phyloP scores from a whole-genome alignment of 2,113 vertebrate species.

The Catharus minimus region DNA sequence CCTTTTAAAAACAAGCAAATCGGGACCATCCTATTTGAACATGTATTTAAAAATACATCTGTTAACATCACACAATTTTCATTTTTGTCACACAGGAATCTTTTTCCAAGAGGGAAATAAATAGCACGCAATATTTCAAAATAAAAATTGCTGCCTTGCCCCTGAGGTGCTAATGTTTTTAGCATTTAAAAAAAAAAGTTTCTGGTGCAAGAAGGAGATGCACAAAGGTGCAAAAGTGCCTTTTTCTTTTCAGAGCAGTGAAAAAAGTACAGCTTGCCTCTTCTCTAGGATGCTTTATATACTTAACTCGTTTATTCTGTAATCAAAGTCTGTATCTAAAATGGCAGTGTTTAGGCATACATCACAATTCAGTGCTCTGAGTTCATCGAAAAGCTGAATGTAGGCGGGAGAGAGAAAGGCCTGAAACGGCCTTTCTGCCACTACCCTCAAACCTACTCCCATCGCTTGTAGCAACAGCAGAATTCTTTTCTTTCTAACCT shows the following conservation, averaged over 20 bases:
- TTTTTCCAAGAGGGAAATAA: constrained; percentile 66
- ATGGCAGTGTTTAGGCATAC: constrained; percentile 62
- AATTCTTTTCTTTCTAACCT: constrained; percentile 17
- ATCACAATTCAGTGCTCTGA: constrained; percentile 60
- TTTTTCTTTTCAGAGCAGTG: constrained; percentile 61
- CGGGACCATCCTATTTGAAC: constrained; percentile 52
- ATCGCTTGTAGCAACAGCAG: constrained; percentile 46
- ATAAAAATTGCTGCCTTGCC: constrained; percentile 66
- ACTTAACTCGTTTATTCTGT: constrained; percentile 2
- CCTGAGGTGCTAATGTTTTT: constrained; percentile 75
- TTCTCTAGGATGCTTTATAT: constrained; percentile 36
- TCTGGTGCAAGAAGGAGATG: constrained; percentile 73
- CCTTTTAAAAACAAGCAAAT: constrained; percentile 65
- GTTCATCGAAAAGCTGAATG: constrained; percentile 2
- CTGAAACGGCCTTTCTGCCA: constrained; percentile 31
- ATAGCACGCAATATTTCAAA: constrained; percentile 66
- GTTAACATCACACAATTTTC: constrained; percentile 59
- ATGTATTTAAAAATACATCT: constrained; percentile 64
- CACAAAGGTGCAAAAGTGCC: constrained; percentile 72
- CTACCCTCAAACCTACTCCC: constrained; percentile 30
- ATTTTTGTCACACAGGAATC: constrained; percentile 66
- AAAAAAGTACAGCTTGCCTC: constrained; percentile 58
- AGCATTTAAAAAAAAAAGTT: constrained; percentile 65
- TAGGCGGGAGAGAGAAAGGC: constrained; percentile 34
- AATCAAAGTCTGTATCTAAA: constrained; percentile 58